Conservation (phyloP, 1,140 invertebrate genomes). For the Drosophila nikananu region DNA sequence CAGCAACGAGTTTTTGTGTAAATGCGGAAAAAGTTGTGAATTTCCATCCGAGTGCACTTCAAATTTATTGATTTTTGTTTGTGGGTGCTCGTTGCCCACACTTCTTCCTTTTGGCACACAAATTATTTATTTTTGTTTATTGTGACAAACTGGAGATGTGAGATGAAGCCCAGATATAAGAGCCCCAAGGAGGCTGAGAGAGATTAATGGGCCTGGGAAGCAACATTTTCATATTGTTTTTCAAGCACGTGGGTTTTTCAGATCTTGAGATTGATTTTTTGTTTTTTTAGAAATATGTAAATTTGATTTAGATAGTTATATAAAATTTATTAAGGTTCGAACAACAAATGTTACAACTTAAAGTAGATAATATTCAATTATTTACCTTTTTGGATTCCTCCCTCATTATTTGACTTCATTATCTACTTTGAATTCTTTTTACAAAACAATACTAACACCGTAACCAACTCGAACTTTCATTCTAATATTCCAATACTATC, state of each 20-base stretch:
- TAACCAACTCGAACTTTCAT: not conserved
- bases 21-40: constrained; percentile 36
- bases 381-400: too few species aligned
- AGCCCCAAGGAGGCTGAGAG: not conserved
- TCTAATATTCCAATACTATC: not conserved
- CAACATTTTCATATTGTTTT: not conserved
- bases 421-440: not conserved
- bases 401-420: too few species aligned
- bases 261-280: not conserved
- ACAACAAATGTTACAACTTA: too few species aligned
- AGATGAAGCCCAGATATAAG: constrained; percentile 1
- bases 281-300: not conserved
- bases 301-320: not conserved
- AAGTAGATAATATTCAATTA: too few species aligned
- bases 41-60: constrained; percentile 39
- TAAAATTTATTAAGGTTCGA: not conserved
- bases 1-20: constrained; percentile 29
- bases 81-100: constrained; percentile 19
- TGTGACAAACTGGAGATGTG: constrained; percentile 10
- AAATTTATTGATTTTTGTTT: constrained; percentile 13
- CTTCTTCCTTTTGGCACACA: constrained; percentile 26
- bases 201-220: constrained; percentile 10
- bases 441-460: not conserved
- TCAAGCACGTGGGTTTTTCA: not conserved
- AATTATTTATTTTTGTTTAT: constrained; percentile 1